Evolutionary conservation across 2,888 invertebrate genomes (phyloP), one percentile per base, ranked within the genome.

Genomic region (Apamea monoglypha): DNA sequence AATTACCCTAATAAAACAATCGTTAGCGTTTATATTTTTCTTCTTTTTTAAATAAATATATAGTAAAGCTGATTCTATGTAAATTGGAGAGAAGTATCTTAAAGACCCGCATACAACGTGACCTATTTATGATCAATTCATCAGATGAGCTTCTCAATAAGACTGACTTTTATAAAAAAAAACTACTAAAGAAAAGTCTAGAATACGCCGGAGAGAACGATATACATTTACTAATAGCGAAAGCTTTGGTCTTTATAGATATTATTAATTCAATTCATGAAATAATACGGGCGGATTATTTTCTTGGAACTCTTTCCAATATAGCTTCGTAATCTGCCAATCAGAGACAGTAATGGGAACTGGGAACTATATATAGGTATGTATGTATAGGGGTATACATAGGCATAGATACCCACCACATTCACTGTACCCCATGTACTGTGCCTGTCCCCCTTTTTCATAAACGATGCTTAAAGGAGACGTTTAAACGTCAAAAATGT

Each of bases 201-300:
- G 10, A 76, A 18, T 44, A 53, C 32, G 25, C 16, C n/a, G 32
- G 50, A 75, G 12, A 80, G 8, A n/a, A 68, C 29, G 36, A 59
- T 53, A 59, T 25, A 75, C 12, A n/a, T 66, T 66, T 50, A 3
- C 56, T 59, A 2, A 74, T 21, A 75, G n/a, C 40, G 4, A 82
- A 80, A 50, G 63, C 82, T 73, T 44, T 50, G 36, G 61, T 76
- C 18, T 25, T 44, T 36, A 16, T 66, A 56, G 14, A 61, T 67
- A 44, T 66, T 44, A n/a, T 25, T 68, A 68, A 68, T 68, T 68
- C 1, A 68, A 44, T 36, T 10, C 14, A 36, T 59, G 18, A 53
- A 32, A 53, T 44, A 76, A 82, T 36, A 61, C 5, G 53, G 12
- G 0, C 16, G 29, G 32, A 68, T 68, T 67, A 68, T 68, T 77